Conservation (phyloP, 2,113 vertebrate genomes). For the Corythoichthys intestinalis region DNA sequence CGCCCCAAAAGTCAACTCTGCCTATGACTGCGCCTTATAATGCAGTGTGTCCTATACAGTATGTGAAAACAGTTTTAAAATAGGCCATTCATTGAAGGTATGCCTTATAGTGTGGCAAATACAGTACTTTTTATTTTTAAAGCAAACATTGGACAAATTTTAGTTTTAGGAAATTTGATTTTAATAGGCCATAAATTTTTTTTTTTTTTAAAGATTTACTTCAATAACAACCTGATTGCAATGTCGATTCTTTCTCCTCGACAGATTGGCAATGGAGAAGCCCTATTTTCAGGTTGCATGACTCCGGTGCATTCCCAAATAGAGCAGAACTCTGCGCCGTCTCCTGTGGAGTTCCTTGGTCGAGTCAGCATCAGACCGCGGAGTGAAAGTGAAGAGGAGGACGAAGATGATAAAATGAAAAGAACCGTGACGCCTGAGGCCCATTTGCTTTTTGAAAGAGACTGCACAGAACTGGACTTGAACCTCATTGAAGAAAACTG, state of each 20-base stretch:
- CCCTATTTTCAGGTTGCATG: constrained; percentile 11
- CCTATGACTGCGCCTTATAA: too few species aligned
- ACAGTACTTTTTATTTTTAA: too few species aligned
- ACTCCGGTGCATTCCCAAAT: constrained; percentile 29
- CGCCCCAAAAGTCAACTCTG: too few species aligned
- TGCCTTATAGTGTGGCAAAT: too few species aligned
- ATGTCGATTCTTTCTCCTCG: neutral
- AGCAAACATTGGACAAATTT: too few species aligned
- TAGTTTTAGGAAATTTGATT: too few species aligned
- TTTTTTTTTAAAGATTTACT: too few species aligned
- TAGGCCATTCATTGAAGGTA: too few species aligned
- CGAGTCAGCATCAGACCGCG: constrained; percentile 77
- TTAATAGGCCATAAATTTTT: too few species aligned
- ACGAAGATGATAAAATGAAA: constrained; percentile 54
- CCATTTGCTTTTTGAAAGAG: constrained; percentile 77
- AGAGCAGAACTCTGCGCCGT: constrained; percentile 52
- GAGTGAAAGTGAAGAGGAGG: constrained; percentile 78
- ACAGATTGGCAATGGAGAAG: constrained; percentile 56
- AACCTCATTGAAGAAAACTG: constrained; percentile 83
- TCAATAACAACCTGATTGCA: neutral
- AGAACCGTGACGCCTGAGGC: constrained; percentile 54
- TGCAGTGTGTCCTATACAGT: too few species aligned
- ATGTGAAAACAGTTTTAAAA: too few species aligned
- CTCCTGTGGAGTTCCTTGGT: constrained; percentile 72
- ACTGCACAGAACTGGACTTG: constrained; percentile 81